Evolutionary conservation across 2,888 invertebrate genomes (phyloP).

Genomic region (Nemapogon koenigi): DNA sequence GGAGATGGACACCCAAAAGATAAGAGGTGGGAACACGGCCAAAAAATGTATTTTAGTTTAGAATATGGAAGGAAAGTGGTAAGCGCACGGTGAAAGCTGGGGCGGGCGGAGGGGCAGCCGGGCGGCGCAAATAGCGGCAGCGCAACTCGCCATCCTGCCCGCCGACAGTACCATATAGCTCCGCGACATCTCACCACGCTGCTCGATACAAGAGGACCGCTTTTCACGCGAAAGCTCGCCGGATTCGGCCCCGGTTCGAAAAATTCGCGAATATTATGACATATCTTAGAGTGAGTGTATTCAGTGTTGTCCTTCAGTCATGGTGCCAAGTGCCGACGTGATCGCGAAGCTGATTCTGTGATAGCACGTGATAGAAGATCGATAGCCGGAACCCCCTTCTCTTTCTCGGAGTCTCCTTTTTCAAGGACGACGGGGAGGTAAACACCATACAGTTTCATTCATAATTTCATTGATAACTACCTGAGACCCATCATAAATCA

Average conservation of each 20-base stretch:
- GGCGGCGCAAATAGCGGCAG: slow-evolving; percentile 56
- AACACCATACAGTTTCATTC: slow-evolving; percentile 32
- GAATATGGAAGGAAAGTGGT: slow-evolving; percentile 4
- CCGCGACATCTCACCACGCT: slow-evolving; percentile 4
- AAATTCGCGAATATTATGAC: slow-evolving; percentile 1
- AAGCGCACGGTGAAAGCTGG: slow-evolving; percentile 35
- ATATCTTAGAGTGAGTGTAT: background rate
- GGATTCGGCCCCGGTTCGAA: background rate
- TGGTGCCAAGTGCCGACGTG: slow-evolving; percentile 1
- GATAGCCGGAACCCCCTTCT: slow-evolving; percentile 26
- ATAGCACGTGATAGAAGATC: slow-evolving; percentile 30
- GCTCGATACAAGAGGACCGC: slow-evolving; percentile 13
- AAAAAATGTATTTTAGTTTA: too few species aligned
- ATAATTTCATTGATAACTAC: slow-evolving; percentile 19
- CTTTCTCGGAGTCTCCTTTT: slow-evolving; percentile 22
- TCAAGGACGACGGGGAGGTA: slow-evolving; percentile 50
- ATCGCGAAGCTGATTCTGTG: background rate
- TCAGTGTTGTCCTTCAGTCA: background rate
- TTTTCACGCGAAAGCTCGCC: slow-evolving; percentile 12
- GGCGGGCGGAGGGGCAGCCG: slow-evolving; percentile 24
- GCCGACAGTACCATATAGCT: slow-evolving; percentile 8
- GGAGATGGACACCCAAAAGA: too few species aligned
- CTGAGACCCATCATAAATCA: too few species aligned
- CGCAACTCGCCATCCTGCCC: slow-evolving; percentile 30
- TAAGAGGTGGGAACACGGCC: too few species aligned